Percentiles rank a stretch among this genome's conserved stretches.
phyloP scores from a whole-genome alignment of 2,797 vertebrate genomes.

The Paramormyrops hopkinsi region DNA sequence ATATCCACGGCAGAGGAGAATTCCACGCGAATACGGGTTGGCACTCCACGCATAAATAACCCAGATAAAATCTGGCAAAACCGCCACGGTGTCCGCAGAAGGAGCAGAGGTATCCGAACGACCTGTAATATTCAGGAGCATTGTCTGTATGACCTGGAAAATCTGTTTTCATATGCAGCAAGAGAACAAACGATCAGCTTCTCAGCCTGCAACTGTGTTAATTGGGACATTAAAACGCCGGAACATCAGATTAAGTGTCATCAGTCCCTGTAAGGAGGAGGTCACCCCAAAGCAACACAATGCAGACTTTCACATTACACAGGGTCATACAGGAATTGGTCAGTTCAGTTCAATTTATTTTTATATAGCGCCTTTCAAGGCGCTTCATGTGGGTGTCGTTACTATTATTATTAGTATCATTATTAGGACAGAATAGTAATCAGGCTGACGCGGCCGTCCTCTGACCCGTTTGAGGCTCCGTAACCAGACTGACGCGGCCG shows the following conservation, averaged over 20 bases:
- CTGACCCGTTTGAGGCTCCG: too few relatives aligned
- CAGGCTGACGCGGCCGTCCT: too few relatives aligned
- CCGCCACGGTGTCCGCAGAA: background rate
- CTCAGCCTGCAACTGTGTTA: background rate
- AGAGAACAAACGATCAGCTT: background rate
- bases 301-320: background rate
- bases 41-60: background rate
- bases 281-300: background rate
- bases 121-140: background rate
- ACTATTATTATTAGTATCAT: background rate
- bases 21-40: background rate
- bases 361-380: background rate
- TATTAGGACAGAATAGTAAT: background rate
- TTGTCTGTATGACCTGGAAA: background rate
- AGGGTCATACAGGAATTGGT: background rate
- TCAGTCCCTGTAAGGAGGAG: background rate
- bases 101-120: background rate
- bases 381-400: background rate
- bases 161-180: background rate
- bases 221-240: background rate
- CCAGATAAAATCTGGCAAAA: conserved; percentile 6
- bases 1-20: background rate
- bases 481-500: too few relatives aligned
- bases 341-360: background rate
- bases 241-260: background rate